These are phyloP conservation scores for Aspidoscelis tigris DNA, from an alignment of 2,113 vertebrate genomes.

Conservation along the genomic window DNA sequence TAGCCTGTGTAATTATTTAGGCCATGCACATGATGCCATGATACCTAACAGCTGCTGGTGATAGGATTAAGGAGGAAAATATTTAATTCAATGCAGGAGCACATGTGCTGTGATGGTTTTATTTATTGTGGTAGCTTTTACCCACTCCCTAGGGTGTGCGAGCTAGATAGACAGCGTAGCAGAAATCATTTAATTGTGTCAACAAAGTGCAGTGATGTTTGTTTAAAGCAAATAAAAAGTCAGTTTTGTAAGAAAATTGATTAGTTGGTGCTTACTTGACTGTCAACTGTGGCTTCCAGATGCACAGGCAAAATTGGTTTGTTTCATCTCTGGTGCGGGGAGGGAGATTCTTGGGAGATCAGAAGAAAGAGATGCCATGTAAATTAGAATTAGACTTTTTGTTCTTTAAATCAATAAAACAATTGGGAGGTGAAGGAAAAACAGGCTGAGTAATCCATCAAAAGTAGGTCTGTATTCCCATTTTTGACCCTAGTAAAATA, in stretches of 20 bases:
- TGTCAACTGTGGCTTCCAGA: slow-evolving; percentile 55
- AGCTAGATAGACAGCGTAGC: slow-evolving; percentile 63
- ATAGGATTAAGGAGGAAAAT: slow-evolving; percentile 77
- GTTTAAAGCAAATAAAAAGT: slow-evolving; percentile 74
- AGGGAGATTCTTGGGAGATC: slow-evolving; percentile 63
- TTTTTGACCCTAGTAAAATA: slow-evolving; percentile 63
- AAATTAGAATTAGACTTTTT: slow-evolving; percentile 76
- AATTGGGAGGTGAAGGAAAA: slow-evolving; percentile 62
- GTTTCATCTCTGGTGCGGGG: slow-evolving; percentile 59
- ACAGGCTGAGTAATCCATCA: slow-evolving; percentile 66
- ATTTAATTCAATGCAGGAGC: slow-evolving; percentile 78
- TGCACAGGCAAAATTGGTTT: slow-evolving; percentile 68
- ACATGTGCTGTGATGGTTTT: slow-evolving; percentile 59
- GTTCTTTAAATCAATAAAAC: slow-evolving; percentile 76
- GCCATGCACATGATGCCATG: slow-evolving; percentile 72
- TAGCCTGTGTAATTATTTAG: slow-evolving; percentile 76
- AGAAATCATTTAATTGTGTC: slow-evolving; percentile 78
- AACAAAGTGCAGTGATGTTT: slow-evolving; percentile 73
- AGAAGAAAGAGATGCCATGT: slow-evolving; percentile 64
- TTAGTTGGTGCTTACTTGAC: slow-evolving; percentile 66
- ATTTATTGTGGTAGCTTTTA: slow-evolving; percentile 66
- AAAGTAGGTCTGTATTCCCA: slow-evolving; percentile 60
- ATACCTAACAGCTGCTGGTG: slow-evolving; percentile 79
- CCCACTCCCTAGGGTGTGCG: slow-evolving; percentile 70
- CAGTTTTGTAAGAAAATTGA: slow-evolving; percentile 72